phyloP scores from a whole-genome alignment of 2,888 invertebrate species.

The Diarsia rubi region DNA sequence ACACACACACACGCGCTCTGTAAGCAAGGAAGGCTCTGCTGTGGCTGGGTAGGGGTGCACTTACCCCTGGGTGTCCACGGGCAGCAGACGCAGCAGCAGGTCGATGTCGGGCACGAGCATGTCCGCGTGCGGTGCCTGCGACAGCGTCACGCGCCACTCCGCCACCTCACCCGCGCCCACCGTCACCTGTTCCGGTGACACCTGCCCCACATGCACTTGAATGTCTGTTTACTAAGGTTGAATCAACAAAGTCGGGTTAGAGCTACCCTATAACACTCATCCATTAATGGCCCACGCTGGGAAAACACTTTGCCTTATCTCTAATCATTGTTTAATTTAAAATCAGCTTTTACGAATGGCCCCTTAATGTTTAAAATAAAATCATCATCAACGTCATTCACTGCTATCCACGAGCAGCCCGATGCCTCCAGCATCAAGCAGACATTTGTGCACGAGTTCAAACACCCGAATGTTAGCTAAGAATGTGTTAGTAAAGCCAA shows the following conservation, averaged over 20 bases:
- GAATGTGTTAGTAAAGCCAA: neutral
- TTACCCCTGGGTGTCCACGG: conserved; percentile 66
- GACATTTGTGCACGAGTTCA: neutral
- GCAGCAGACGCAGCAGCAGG: conserved; percentile 68
- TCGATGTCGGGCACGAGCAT: conserved; percentile 59
- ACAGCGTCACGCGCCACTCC: conserved; percentile 68
- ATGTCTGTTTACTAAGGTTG: neutral
- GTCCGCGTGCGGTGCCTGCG: conserved; percentile 16
- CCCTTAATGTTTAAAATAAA: neutral
- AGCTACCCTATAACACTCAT: neutral
- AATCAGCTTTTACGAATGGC: neutral
- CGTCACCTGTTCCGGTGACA: conserved; percentile 64
- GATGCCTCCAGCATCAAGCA: neutral
- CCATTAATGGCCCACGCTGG: neutral
- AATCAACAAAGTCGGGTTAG: neutral
- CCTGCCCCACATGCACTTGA: conserved; percentile 58
- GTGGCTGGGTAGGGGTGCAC: neutral
- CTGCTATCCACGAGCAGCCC: neutral
- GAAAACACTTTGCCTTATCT: neutral
- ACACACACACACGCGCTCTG: neutral
- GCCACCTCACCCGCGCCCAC: conserved; percentile 65
- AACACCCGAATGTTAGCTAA: neutral
- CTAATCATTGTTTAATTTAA: neutral
- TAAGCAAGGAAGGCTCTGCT: neutral
- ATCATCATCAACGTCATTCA: neutral